A percentile compares a stretch with the other conserved stretches of the same genome.
Evolutionary conservation across 2,113 vertebrate species (phyloP).

Genomic region (Neotoma lepida): DNA sequence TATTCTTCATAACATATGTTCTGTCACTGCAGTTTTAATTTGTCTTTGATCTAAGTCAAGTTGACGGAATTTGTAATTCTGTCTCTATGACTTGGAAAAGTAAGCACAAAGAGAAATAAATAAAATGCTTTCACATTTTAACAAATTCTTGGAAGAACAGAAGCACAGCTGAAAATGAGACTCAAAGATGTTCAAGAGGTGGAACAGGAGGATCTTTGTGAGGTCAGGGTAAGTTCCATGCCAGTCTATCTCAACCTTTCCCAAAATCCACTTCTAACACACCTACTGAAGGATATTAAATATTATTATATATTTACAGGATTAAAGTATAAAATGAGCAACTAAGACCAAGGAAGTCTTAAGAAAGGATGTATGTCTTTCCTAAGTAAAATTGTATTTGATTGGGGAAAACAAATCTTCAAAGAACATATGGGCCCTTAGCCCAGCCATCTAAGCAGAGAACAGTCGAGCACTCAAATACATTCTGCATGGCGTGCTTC

Average conservation of each 20-base stretch:
- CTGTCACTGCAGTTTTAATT: background rate
- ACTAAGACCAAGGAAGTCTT: background rate
- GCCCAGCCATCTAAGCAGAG: background rate
- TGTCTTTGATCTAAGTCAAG: background rate
- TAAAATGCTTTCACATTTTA: background rate
- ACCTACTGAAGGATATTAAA: background rate
- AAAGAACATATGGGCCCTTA: background rate
- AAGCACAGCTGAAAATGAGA: background rate
- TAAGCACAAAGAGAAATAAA: background rate
- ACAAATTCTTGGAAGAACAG: background rate
- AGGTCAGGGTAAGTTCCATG: background rate
- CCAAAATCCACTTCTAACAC: background rate
- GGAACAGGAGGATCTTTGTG: background rate
- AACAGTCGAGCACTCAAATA: background rate
- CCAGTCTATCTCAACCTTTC: too few species aligned
- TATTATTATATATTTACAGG: conserved; percentile 23
- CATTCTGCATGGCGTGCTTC: background rate
- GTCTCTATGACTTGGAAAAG: background rate
- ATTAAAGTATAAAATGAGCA: conserved; percentile 3
- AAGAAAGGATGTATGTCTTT: background rate
- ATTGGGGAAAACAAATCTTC: conserved; percentile 16
- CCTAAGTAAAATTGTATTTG: conserved; percentile 15
- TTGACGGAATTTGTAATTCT: background rate
- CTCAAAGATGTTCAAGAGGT: background rate
- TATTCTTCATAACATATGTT: background rate